phyloP scores from a whole-genome alignment of 1,140 invertebrate species.

The Dolichoris vasculosae region DNA sequence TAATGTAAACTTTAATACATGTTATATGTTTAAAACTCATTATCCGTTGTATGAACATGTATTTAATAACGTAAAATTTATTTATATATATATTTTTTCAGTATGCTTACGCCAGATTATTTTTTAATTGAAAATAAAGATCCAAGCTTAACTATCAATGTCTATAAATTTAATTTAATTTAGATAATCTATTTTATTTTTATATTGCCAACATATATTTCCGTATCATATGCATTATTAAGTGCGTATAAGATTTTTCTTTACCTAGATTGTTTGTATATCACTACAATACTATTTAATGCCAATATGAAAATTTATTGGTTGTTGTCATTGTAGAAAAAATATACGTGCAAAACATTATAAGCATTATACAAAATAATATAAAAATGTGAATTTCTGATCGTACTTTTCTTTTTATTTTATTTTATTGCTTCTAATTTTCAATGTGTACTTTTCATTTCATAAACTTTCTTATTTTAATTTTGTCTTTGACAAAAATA shows the following conservation, averaged over 20 bases:
- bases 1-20: background rate
- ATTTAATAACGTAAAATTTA: background rate
- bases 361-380: constrained; percentile 35
- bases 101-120: background rate
- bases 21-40: background rate
- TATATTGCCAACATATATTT: background rate
- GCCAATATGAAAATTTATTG: background rate
- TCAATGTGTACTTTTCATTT: background rate
- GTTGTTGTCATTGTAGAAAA: constrained; percentile 42
- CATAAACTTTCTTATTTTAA: background rate
- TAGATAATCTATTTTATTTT: background rate
- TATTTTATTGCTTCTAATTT: background rate
- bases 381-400: constrained; percentile 16
- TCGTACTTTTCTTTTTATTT: background rate
- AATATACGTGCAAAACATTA: constrained; percentile 49
- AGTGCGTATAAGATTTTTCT: background rate
- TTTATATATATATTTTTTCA: constrained; percentile 24
- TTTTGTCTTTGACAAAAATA: background rate
- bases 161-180: constrained; percentile 2
- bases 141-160: constrained; percentile 25
- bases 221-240: background rate
- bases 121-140: constrained; percentile 30
- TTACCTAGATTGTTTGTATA: background rate
- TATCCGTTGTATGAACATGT: constrained; percentile 3
- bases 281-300: background rate